Conservation (phyloP, 2,888 invertebrate genomes). For the Tenthredo livida region DNA sequence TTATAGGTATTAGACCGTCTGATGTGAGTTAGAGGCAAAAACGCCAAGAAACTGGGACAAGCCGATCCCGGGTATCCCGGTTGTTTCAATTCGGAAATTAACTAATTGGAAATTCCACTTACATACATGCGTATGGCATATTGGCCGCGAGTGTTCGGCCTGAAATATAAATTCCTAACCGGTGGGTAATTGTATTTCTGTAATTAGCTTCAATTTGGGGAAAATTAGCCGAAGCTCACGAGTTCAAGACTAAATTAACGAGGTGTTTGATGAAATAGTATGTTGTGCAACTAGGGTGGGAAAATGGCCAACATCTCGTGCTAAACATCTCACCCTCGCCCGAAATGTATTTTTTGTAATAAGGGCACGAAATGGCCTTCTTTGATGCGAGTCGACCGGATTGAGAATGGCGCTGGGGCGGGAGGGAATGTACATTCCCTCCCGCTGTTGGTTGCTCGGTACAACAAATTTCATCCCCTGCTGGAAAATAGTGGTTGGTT, state of each 20-base stretch:
- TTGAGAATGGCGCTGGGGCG: too few species aligned
- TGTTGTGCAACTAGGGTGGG: too few species aligned
- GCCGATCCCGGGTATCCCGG: neutral
- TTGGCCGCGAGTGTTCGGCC: neutral
- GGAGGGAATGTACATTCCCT: too few species aligned
- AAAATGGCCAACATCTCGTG: too few species aligned
- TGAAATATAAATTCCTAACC: neutral
- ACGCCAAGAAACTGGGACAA: neutral
- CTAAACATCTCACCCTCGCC: too few species aligned
- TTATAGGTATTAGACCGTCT: conserved; percentile 16
- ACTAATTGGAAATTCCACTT: conserved; percentile 14
- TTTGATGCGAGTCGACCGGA: too few species aligned
- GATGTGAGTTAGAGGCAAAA: conserved; percentile 1
- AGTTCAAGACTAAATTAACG: neutral
- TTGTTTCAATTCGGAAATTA: conserved; percentile 24
- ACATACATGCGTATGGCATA: neutral
- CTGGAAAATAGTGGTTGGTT: neutral
- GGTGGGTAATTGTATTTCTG: neutral
- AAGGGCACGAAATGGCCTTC: too few species aligned
- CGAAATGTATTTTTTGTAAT: too few species aligned
- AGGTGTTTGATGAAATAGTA: neutral
- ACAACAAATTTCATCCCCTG: neutral
- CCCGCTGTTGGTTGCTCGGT: too few species aligned
- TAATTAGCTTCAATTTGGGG: neutral
- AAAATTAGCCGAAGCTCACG: neutral